Conservation (phyloP, 53 echinoderm and acorn worm genomes). For the Holothuria leucospilota region DNA sequence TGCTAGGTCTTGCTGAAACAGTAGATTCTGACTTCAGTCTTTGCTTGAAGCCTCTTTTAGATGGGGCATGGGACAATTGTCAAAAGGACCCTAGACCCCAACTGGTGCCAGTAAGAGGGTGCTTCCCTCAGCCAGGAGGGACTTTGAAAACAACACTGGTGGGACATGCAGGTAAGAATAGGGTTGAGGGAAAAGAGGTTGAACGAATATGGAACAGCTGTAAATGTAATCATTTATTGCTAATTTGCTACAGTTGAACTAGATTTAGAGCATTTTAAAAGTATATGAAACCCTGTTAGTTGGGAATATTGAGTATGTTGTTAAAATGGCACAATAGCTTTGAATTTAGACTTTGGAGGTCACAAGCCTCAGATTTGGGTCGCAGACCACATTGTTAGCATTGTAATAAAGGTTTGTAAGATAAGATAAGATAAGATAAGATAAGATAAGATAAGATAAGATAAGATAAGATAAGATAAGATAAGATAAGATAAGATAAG, state of each 20-base stretch:
- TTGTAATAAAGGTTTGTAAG: too few relatives aligned
- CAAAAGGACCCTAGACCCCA: slow-evolving; percentile 44
- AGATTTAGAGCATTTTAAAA: not conserved
- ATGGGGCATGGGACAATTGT: slow-evolving; percentile 73
- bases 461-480: too few relatives aligned
- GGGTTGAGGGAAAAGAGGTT: too few relatives aligned
- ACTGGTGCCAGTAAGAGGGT: slow-evolving; percentile 78
- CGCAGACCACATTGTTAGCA: too few relatives aligned
- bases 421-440: too few relatives aligned
- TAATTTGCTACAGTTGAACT: not conserved
- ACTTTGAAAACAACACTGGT: slow-evolving; percentile 88
- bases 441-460: too few relatives aligned
- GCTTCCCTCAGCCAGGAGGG: slow-evolving; percentile 93
- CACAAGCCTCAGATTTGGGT: too few relatives aligned
- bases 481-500: too few relatives aligned
- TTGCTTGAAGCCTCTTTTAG: slow-evolving; percentile 63
- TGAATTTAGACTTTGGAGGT: too few relatives aligned
- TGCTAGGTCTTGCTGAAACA: slow-evolving; percentile 43
- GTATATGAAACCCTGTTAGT: too few relatives aligned
- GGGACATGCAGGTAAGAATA: slow-evolving; percentile 79
- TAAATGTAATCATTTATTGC: not conserved
- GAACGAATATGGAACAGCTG: not conserved
- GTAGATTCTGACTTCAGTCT: not conserved
- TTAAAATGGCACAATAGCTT: too few relatives aligned
- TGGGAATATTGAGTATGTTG: too few relatives aligned